A percentile compares a stretch with the other conserved stretches of the same genome.
Evolutionary conservation across 1,140 invertebrate genomes (phyloP).

Genomic region (Lethocerus indicus): DNA sequence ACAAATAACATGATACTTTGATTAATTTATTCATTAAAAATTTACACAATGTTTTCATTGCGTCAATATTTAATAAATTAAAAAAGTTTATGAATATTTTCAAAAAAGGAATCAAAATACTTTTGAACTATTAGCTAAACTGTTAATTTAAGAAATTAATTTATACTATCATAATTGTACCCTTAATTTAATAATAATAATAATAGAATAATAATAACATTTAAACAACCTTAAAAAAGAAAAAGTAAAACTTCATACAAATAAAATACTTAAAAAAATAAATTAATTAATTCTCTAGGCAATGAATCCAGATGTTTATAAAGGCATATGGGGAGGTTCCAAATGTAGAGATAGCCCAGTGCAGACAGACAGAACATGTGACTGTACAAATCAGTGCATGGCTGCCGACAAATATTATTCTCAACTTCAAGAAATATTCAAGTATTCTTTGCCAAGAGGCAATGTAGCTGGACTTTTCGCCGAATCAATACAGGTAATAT

Average conservation of each 20-base stretch:
- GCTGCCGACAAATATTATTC: constrained; percentile 63
- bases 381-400: constrained; percentile 45
- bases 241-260: background rate
- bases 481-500: constrained; percentile 88
- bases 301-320: constrained; percentile 81
- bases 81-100: too few species aligned
- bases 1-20: too few species aligned
- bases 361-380: constrained; percentile 50
- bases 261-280: background rate
- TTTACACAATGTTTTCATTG: too few species aligned
- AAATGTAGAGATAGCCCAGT: constrained; percentile 75
- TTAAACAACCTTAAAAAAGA: background rate
- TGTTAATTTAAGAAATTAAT: too few species aligned
- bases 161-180: too few species aligned
- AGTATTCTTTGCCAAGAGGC: constrained; percentile 53
- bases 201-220: background rate
- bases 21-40: too few species aligned
- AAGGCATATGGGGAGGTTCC: constrained; percentile 74
- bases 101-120: too few species aligned
- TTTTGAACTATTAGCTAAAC: too few species aligned
- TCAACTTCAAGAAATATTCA: constrained; percentile 63
- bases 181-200: too few species aligned
- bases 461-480: constrained; percentile 77
- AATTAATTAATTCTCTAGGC: constrained; percentile 33
- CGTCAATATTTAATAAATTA: too few species aligned